These are phyloP conservation scores for Lepidostoma basale DNA, from an alignment of 1,140 invertebrate species.

Conservation along the genomic window DNA sequence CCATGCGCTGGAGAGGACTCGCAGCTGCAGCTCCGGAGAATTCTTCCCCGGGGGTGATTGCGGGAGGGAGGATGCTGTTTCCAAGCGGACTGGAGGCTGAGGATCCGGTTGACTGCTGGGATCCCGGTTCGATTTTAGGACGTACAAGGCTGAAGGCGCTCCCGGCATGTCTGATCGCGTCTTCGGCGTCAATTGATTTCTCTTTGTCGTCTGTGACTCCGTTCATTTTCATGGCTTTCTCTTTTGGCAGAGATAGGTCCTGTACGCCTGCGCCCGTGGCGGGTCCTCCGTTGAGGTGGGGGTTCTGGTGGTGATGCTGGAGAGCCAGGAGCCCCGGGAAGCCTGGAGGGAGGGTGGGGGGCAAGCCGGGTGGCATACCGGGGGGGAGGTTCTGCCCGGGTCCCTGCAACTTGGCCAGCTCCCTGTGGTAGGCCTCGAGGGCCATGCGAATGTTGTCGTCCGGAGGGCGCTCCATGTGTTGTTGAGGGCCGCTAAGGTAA, in stretches of 20 bases:
- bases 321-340: slow-evolving; percentile 60
- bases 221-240: slow-evolving; percentile 74
- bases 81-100: slow-evolving; percentile 77
- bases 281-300: slow-evolving; percentile 61
- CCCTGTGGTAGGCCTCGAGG: slow-evolving; percentile 89
- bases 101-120: slow-evolving; percentile 68
- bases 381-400: slow-evolving; percentile 62
- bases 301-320: slow-evolving; percentile 64
- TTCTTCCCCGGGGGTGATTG: slow-evolving; percentile 77
- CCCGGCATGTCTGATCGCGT: slow-evolving; percentile 77
- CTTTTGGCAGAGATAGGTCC: slow-evolving; percentile 84
- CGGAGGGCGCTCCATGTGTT: slow-evolving; percentile 69
- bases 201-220: slow-evolving; percentile 70
- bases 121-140: slow-evolving; percentile 77
- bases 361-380: slow-evolving; percentile 59
- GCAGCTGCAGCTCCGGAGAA: slow-evolving; percentile 78
- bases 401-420: slow-evolving; percentile 84
- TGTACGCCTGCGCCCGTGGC: slow-evolving; percentile 69
- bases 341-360: slow-evolving; percentile 55
- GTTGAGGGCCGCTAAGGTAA: slow-evolving; percentile 74
- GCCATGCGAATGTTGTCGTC: slow-evolving; percentile 87
- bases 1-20: slow-evolving; percentile 95
- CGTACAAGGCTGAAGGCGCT: slow-evolving; percentile 84
- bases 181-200: slow-evolving; percentile 66
- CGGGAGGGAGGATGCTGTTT: slow-evolving; percentile 81